phyloP scores from a whole-genome alignment of 2,888 invertebrate genomes.

The Drosophila crucigera region DNA sequence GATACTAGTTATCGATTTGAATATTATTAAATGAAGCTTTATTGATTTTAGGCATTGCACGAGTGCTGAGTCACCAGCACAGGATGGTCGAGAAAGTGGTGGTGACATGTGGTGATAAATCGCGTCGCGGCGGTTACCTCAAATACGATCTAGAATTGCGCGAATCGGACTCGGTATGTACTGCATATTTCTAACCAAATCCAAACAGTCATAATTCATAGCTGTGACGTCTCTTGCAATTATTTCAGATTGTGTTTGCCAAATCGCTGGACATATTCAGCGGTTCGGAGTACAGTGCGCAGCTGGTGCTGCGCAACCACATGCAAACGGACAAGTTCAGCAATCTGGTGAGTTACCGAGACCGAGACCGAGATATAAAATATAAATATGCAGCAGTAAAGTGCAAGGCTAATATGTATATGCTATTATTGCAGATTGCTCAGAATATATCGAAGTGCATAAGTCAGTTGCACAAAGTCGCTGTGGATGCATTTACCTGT shows the following conservation, averaged over 20 bases:
- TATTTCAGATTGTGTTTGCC: conserved; percentile 83
- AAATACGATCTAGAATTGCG: conserved; percentile 85
- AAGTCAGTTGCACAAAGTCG: conserved; percentile 73
- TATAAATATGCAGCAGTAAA: background rate
- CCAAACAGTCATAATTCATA: conserved; percentile 22
- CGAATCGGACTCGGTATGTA: conserved; percentile 84
- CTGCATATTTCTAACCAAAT: background rate
- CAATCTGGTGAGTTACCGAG: conserved; percentile 82
- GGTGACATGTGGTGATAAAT: conserved; percentile 83
- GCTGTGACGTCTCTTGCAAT: conserved; percentile 8
- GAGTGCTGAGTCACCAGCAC: conserved; percentile 79
- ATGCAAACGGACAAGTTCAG: conserved; percentile 84
- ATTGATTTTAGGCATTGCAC: conserved; percentile 81
- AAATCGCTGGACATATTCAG: conserved; percentile 85
- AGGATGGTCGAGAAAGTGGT: conserved; percentile 84
- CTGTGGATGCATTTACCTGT: conserved; percentile 82
- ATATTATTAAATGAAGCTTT: conserved; percentile 17
- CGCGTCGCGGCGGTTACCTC: conserved; percentile 77
- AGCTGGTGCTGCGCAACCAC: conserved; percentile 84
- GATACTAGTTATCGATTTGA: conserved; percentile 19
- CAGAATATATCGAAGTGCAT: conserved; percentile 83
- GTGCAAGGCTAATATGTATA: background rate
- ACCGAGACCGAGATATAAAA: background rate
- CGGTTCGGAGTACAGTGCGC: conserved; percentile 82
- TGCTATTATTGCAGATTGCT: conserved; percentile 75